phyloP scores from a whole-genome alignment of 2,113 vertebrate species.

The Oxygymnocypris stewartii region DNA sequence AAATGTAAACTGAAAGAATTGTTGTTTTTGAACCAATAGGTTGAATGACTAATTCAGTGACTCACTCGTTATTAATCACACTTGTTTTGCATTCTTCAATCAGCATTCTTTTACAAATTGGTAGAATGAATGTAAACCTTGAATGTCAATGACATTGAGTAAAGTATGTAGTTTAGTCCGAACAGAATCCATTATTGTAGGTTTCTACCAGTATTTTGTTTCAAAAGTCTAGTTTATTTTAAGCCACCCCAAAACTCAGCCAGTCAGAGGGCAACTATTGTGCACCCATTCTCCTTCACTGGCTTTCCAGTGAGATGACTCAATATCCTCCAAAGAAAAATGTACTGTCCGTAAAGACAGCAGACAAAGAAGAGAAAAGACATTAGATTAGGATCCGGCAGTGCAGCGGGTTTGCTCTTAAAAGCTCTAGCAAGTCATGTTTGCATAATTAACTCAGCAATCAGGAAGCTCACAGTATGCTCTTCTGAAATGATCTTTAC shows the following conservation, averaged over 20 bases:
- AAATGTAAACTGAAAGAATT: too few relatives aligned
- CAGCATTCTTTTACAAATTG: too few relatives aligned
- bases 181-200: not conserved
- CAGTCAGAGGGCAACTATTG: not conserved
- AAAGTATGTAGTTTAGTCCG: not conserved
- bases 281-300: conserved; percentile 14
- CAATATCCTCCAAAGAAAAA: not conserved
- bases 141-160: not conserved
- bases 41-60: too few relatives aligned
- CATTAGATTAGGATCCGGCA: not conserved
- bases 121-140: not conserved
- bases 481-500: conserved; percentile 27
- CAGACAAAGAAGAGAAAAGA: not conserved
- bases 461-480: not conserved
- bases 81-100: too few relatives aligned
- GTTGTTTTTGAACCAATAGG: too few relatives aligned
- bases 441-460: conserved; percentile 38
- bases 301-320: conserved; percentile 12
- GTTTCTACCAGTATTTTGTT: not conserved
- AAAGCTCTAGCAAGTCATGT: conserved; percentile 31
- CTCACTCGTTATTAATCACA: too few relatives aligned
- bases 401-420: conserved; percentile 1
- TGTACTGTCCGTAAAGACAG: not conserved
- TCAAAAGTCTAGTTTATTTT: not conserved
- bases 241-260: not conserved